These are phyloP conservation scores for Macrobrachium nipponense DNA, from an alignment of 1,140 invertebrate genomes.

Conservation along the genomic window DNA sequence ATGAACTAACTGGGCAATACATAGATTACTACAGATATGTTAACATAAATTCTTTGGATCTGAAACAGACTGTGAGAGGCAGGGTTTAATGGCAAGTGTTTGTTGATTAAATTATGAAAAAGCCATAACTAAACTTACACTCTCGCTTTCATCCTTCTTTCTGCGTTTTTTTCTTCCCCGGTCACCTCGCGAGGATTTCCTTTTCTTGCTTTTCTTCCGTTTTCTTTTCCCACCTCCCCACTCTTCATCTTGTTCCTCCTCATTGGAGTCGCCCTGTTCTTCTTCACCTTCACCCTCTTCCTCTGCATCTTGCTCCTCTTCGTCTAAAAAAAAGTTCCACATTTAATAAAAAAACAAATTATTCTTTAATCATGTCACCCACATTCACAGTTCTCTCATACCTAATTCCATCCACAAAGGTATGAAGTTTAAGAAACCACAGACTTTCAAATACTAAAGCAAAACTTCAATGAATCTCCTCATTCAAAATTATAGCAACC, in stretches of 20 bases:
- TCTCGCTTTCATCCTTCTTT: conserved; percentile 86
- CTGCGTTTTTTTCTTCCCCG: conserved; percentile 93
- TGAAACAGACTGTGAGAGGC: not conserved
- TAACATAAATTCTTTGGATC: no score
- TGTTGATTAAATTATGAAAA: not conserved
- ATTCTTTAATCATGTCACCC: no score
- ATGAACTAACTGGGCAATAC: no score
- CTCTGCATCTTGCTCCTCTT: conserved; percentile 63
- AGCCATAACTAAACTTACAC: conserved; percentile 43
- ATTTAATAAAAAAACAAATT: no score
- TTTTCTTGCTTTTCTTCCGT: conserved; percentile 87
- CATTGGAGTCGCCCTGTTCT: conserved; percentile 64
- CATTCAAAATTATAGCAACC: no score
- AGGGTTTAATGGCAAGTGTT: not conserved
- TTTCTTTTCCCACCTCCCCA: conserved; percentile 63
- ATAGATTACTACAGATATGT: no score
- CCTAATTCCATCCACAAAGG: no score
- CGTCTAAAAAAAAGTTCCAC: conserved; percentile 14
- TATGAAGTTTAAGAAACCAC: no score
- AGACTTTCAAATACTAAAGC: no score
- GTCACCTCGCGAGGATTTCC: conserved; percentile 86
- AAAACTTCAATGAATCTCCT: no score
- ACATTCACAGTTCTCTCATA: no score
- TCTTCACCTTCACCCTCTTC: conserved; percentile 64
- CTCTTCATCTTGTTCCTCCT: conserved; percentile 65